Evolutionary conservation across 2,797 vertebrate genomes (phyloP).

Genomic region (Balearica regulorum): DNA sequence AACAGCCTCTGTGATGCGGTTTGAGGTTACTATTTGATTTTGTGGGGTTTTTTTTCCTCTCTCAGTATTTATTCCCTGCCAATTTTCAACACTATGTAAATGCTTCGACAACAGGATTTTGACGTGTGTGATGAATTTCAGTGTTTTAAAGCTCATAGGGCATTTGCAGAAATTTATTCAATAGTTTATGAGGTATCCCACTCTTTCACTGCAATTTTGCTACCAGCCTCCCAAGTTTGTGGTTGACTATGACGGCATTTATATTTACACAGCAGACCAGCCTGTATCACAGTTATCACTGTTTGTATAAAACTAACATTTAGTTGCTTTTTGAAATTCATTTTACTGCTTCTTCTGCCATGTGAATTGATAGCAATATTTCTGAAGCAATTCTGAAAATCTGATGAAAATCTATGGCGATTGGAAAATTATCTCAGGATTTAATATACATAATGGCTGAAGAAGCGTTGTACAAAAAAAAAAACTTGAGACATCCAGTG

Average conservation of each 20-base stretch:
- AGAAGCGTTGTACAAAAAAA: neutral
- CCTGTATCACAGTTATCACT: neutral
- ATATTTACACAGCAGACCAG: neutral
- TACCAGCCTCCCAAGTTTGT: neutral
- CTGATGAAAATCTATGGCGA: neutral
- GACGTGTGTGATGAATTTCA: neutral
- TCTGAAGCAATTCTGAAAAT: neutral
- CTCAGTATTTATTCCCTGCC: slow-evolving; percentile 55
- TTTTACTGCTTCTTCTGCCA: neutral
- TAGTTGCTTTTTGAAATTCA: neutral
- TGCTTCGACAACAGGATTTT: slow-evolving; percentile 33
- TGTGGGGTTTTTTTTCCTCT: neutral
- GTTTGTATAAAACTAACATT: neutral
- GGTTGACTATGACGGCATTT: neutral
- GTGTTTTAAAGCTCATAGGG: neutral
- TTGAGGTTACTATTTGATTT: slow-evolving; percentile 49
- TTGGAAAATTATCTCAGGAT: neutral
- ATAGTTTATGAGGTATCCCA: neutral
- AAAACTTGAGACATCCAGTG: neutral
- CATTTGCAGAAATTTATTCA: neutral
- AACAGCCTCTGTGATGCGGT: slow-evolving; percentile 6
- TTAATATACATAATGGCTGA: neutral
- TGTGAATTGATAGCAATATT: neutral
- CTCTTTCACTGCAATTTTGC: neutral
- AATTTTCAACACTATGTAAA: neutral